A percentile compares a stretch with the other conserved stretches of the same genome.
These are phyloP conservation scores for Ylistrum balloti DNA, from an alignment of 1,140 invertebrate genomes.

Conservation along the genomic window DNA sequence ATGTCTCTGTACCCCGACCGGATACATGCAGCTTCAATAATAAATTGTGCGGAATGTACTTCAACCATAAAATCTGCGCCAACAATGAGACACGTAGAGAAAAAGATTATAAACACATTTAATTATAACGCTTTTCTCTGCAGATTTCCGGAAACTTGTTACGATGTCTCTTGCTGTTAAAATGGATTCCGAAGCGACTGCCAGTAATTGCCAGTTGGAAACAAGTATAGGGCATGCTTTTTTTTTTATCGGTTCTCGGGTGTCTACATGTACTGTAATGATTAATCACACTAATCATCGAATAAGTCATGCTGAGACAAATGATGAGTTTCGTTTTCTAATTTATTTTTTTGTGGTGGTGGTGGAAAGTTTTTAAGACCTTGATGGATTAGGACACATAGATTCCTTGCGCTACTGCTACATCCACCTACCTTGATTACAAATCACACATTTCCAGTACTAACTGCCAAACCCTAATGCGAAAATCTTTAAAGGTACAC, in stretches of 20 bases:
- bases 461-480: not conserved
- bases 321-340: not conserved
- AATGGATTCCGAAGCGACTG: not conserved
- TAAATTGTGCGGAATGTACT: not conserved
- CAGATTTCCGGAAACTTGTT: slow-evolving; percentile 21
- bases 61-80: not conserved
- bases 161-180: not conserved
- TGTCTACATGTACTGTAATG: slow-evolving; percentile 12
- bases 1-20: not conserved
- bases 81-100: not conserved
- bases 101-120: slow-evolving; percentile 40
- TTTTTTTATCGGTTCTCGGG: not conserved
- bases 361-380: not conserved
- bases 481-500: not conserved
- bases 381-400: not conserved
- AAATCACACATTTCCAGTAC: not conserved
- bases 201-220: not conserved
- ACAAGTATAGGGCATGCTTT: not conserved
- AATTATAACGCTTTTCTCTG: slow-evolving; percentile 18
- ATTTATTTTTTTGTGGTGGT: not conserved
- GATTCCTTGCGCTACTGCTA: not conserved
- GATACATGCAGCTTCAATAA: not conserved
- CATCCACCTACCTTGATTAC: not conserved
- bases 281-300: not conserved
- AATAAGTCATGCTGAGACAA: slow-evolving; percentile 3